Conservation (phyloP, 2,113 vertebrate genomes). For the Syngnathoides biaculeatus region DNA sequence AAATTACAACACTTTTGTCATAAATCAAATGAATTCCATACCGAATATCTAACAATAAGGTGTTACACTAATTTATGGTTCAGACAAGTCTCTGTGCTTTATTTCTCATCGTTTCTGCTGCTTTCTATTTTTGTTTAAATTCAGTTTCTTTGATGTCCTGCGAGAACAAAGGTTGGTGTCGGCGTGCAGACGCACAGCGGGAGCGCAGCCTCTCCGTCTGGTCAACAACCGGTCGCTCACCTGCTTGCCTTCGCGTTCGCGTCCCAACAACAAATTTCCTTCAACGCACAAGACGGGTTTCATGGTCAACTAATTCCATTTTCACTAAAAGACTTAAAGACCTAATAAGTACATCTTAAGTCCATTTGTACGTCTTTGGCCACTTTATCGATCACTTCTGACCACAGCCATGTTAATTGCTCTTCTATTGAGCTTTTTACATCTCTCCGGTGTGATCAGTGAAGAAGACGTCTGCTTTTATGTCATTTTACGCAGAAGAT, state of each 20-base stretch:
- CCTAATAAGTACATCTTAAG: background rate
- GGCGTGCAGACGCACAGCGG: slow-evolving; percentile 37
- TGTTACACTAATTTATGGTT: too few species aligned
- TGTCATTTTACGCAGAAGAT: background rate
- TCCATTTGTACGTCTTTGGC: background rate
- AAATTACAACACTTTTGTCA: too few species aligned
- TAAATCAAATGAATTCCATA: too few species aligned
- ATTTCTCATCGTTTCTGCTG: background rate
- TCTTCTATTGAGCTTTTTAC: slow-evolving; percentile 1
- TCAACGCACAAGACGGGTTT: slow-evolving; percentile 6
- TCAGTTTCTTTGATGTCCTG: slow-evolving; percentile 53
- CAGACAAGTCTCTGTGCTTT: background rate
- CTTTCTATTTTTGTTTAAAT: too few species aligned
- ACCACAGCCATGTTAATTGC: slow-evolving; percentile 2
- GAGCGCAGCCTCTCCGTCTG: slow-evolving; percentile 58
- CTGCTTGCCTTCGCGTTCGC: slow-evolving; percentile 52
- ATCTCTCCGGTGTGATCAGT: slow-evolving; percentile 8
- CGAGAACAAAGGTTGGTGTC: slow-evolving; percentile 43
- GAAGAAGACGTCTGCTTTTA: background rate
- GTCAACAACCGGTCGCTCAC: slow-evolving; percentile 50
- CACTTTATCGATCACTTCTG: slow-evolving; percentile 8
- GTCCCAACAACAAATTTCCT: slow-evolving; percentile 34
- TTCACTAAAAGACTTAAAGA: slow-evolving; percentile 9
- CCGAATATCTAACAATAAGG: too few species aligned
- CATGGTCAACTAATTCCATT: slow-evolving; percentile 12